Percentiles rank a stretch among this genome's conserved stretches.
Evolutionary conservation across 2,113 vertebrate genomes (phyloP).

Genomic region (Neofelis nebulosa): DNA sequence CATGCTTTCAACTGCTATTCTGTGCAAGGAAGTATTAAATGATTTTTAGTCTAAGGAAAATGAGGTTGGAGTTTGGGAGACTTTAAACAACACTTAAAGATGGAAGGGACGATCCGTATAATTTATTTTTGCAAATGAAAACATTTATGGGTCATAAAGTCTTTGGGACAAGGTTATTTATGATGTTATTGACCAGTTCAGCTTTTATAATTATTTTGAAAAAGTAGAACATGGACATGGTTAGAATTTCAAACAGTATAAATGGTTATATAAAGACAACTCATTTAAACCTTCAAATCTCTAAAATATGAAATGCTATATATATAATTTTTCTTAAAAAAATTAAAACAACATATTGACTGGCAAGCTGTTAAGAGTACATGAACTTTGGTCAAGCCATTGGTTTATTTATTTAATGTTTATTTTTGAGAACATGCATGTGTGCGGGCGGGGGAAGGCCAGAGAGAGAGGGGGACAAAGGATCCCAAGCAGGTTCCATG

Average conservation of each 20-base stretch:
- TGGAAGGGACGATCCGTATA: neutral
- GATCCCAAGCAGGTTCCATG: no score
- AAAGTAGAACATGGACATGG: neutral
- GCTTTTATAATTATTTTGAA: neutral
- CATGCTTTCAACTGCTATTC: neutral
- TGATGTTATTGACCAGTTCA: neutral
- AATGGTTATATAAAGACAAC: neutral
- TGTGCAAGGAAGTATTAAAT: neutral
- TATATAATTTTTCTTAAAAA: neutral
- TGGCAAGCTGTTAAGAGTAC: neutral
- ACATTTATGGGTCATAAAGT: neutral
- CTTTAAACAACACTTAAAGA: neutral
- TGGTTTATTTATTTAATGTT: no score
- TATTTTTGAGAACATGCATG: no score
- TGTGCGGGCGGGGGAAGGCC: no score
- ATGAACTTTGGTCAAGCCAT: neutral
- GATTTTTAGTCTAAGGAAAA: neutral
- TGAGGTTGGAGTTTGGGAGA: neutral
- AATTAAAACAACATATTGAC: neutral
- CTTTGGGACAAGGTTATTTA: neutral
- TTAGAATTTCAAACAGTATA: neutral
- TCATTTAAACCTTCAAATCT: neutral
- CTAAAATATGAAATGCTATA: neutral
- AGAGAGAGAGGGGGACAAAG: no score
- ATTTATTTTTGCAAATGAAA: neutral